Percentiles rank a stretch among this genome's conserved stretches.
These are phyloP conservation scores for Campylorhamphus procurvoides DNA, from an alignment of 2,113 vertebrate species.

Conservation along the genomic window DNA sequence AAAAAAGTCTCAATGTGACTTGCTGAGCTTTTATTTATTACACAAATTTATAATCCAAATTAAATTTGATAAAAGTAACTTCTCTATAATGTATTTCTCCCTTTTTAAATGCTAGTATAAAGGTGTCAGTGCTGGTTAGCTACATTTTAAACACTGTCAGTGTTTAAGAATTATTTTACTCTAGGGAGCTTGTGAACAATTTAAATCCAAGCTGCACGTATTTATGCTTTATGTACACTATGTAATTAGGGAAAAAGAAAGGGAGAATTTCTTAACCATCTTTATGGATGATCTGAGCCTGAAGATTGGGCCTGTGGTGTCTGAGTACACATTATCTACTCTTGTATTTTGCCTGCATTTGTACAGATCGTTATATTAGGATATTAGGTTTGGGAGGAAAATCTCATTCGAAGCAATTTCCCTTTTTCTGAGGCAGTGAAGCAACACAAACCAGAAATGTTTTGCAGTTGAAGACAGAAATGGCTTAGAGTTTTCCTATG, in stretches of 20 bases:
- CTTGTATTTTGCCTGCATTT: neutral
- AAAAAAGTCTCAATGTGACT: neutral
- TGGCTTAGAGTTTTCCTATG: neutral
- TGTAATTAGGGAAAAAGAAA: slow-evolving; percentile 25
- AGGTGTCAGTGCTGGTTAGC: slow-evolving; percentile 43
- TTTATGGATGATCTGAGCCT: slow-evolving; percentile 11
- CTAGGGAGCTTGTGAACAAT: slow-evolving; percentile 2
- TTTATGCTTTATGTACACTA: neutral
- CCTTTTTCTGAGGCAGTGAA: neutral
- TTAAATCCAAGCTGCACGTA: slow-evolving; percentile 12
- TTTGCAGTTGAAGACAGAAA: neutral
- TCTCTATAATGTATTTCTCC: slow-evolving; percentile 23
- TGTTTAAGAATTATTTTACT: slow-evolving; percentile 9
- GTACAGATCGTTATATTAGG: neutral
- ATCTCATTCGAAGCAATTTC: neutral
- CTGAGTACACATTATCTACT: neutral
- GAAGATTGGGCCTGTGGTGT: neutral
- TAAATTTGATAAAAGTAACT: slow-evolving; percentile 66
- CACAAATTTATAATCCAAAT: slow-evolving; percentile 57
- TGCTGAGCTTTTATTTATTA: slow-evolving; percentile 55
- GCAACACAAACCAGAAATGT: neutral
- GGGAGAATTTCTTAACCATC: neutral
- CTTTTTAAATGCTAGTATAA: slow-evolving; percentile 5
- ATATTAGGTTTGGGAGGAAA: neutral
- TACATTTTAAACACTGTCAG: slow-evolving; percentile 16